Conservation (phyloP, 2,888 invertebrate species). For the Lasioglossum vierecki region DNA sequence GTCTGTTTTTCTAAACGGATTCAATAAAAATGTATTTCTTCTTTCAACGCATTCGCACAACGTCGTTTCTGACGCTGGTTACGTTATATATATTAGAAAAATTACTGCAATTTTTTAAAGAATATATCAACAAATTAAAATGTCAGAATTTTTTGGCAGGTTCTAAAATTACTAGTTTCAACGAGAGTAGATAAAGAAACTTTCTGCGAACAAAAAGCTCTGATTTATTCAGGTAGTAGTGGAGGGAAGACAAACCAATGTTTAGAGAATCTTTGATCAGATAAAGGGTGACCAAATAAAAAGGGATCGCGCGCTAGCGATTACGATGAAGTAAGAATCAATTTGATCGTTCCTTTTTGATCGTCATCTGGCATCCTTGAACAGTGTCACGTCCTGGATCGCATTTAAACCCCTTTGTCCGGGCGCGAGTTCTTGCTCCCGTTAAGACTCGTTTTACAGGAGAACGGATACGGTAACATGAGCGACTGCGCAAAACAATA, state of each 20-base stretch:
- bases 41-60: too few relatives aligned
- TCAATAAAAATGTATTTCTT: not conserved
- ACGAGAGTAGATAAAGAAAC: too few relatives aligned
- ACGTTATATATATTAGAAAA: too few relatives aligned
- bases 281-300: not conserved
- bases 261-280: not conserved
- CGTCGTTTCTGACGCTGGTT: too few relatives aligned
- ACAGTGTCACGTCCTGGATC: not conserved
- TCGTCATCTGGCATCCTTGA: not conserved
- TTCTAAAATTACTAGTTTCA: too few relatives aligned
- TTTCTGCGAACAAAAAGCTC: not conserved
- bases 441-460: conserved; percentile 10
- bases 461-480: conserved; percentile 39
- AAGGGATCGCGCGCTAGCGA: not conserved
- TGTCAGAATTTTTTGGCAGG: too few relatives aligned
- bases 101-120: too few relatives aligned
- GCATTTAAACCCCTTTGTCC: not conserved
- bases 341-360: not conserved
- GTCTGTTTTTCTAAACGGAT: not conserved
- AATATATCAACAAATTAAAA: too few relatives aligned
- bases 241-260: not conserved
- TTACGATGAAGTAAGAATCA: not conserved
- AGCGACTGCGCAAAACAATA: conserved; percentile 50
- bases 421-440: conserved; percentile 28
- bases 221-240: not conserved